A percentile compares a stretch with the other conserved stretches of the same genome.
Evolutionary conservation across 2,113 vertebrate genomes (phyloP).

Genomic region (Aspidoscelis tigris): DNA sequence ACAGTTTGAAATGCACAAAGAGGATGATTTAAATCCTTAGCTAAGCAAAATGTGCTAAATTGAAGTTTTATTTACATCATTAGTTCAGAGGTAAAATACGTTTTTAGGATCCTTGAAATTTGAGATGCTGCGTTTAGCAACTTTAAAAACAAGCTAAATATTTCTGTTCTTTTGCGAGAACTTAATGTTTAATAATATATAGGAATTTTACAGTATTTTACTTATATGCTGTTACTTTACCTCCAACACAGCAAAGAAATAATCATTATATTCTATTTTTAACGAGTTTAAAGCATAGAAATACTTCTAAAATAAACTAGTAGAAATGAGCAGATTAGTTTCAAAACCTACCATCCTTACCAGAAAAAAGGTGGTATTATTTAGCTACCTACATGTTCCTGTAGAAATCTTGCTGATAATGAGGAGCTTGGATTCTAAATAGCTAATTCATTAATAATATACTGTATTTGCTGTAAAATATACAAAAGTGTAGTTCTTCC

Average conservation of each 20-base stretch:
- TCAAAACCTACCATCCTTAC: slow-evolving; percentile 55
- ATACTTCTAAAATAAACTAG: slow-evolving; percentile 2
- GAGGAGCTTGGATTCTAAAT: slow-evolving; percentile 71
- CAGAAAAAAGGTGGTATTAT: slow-evolving; percentile 71
- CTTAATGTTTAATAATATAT: neutral
- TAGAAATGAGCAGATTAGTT: slow-evolving; percentile 31
- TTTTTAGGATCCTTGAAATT: slow-evolving; percentile 34
- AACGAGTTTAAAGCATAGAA: neutral
- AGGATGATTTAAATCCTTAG: slow-evolving; percentile 41
- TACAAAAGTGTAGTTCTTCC: slow-evolving; percentile 73
- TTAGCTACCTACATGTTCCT: slow-evolving; percentile 74
- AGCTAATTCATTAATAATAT: slow-evolving; percentile 87
- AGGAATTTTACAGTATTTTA: neutral
- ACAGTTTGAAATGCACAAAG: slow-evolving; percentile 35
- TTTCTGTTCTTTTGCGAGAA: neutral
- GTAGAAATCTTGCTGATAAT: slow-evolving; percentile 67
- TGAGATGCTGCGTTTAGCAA: neutral
- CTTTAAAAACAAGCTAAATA: neutral
- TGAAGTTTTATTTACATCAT: slow-evolving; percentile 37
- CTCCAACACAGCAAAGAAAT: slow-evolving; percentile 1
- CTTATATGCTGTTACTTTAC: slow-evolving; percentile 29
- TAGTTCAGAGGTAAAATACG: slow-evolving; percentile 39
- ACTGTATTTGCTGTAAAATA: slow-evolving; percentile 79
- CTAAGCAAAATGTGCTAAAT: slow-evolving; percentile 46
- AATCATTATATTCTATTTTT: slow-evolving; percentile 13